Base-by-base conservation (phyloP, 35 echinoderm and acorn worm genomes). In the Patiria miniata region DNA sequence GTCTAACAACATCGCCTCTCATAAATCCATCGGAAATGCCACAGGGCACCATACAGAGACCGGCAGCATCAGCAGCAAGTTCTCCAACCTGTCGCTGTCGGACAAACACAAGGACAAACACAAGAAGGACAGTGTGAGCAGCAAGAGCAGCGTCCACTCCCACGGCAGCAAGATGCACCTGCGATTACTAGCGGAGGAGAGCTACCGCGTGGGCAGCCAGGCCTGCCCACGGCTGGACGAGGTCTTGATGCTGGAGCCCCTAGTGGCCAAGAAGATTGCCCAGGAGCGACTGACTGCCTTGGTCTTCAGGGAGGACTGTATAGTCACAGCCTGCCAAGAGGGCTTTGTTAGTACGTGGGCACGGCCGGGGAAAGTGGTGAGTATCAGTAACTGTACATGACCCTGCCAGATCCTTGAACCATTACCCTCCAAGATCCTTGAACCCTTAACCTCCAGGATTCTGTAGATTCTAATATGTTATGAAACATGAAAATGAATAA, bases 301-400 rank as follows among this genome's bases (percentile, higher is more conserved):
- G 33, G 81, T 99, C 8, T 99, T 94, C 52, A 86, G 89, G 54
- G 96, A 99, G 55, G 96, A 99, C 51, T 99, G 96, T 78, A 91
- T 99, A 36, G 90, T 99, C 6, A 94, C 96, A 54, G 89, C 92
- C 2, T 99, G 96, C 79, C 96, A 99, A 56, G 96, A 98, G 80
- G 96, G 96, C 26, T 92, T 99, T 40, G 89, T 99, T 80, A 94
- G 93, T 83, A 99, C 96, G 10, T 99, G 96, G 96, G 92, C 92
- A 69, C 86, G 96, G 52, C 96, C 96, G 55, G 93, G 93, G 15
- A 99, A 95, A 99, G 96, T 99, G 89, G 96, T 99, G 92, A 99
- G 96, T 89, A 76, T 33, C n/a, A 28, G 33, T 47, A 47, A 4
- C 4, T 47, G 42, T 47, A 47, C 4, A 47, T 47, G 42, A 4